Conservation (phyloP, 2,888 invertebrate species). For the Mystacides longicornis region DNA sequence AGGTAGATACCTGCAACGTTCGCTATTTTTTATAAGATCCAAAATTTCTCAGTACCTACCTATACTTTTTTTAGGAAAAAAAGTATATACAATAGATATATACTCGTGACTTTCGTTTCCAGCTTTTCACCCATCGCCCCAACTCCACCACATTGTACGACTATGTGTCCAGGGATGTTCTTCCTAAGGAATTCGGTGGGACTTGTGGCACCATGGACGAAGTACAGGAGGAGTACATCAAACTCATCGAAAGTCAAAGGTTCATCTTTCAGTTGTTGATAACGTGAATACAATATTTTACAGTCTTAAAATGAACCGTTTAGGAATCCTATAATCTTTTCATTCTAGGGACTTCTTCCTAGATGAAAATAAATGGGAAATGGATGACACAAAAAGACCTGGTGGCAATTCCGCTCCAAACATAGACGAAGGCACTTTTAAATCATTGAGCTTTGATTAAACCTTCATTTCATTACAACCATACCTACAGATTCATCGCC, state of each 20-base stretch:
- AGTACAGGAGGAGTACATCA: background rate
- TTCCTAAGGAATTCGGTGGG: background rate
- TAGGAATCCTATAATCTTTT: no score
- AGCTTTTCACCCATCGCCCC: background rate
- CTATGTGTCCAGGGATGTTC: background rate
- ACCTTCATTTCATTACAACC: no score
- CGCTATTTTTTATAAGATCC: no score
- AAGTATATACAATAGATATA: no score
- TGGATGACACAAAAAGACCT: conserved; percentile 49
- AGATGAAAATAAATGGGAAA: conserved; percentile 52
- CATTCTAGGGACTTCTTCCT: conserved; percentile 51
- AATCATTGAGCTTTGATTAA: conserved; percentile 47
- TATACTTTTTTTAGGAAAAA: no score
- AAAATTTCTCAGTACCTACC: no score
- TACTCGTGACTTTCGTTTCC: no score
- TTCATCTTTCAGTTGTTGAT: no score
- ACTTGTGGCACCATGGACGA: background rate
- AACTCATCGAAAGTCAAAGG: background rate
- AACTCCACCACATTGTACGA: background rate
- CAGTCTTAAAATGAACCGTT: no score
- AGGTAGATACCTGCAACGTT: no score
- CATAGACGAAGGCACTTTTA: conserved; percentile 51
- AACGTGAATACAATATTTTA: no score
- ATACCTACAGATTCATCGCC: no score
- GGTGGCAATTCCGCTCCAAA: conserved; percentile 33